A percentile compares a stretch with the other conserved stretches of the same genome.
Conservation (phyloP, 2,113 vertebrate species). For the Pycnonotus jocosus region DNA sequence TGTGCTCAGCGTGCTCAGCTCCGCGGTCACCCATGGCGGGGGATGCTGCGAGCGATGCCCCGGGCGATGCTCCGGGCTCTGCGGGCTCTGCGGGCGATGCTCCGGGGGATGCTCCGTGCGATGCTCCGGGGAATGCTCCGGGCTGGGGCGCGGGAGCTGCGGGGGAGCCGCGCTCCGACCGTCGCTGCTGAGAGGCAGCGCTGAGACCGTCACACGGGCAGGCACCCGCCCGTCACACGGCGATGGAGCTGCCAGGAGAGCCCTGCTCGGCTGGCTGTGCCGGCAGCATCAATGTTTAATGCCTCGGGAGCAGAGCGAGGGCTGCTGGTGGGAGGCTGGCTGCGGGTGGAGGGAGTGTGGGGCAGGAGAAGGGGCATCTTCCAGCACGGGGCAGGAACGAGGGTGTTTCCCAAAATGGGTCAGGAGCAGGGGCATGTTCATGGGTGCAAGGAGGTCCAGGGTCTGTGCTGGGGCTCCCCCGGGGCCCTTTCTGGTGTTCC, state of each 20-base stretch:
- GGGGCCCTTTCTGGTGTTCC: background rate
- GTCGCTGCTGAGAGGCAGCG: background rate
- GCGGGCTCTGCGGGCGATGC: background rate
- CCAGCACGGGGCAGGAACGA: background rate
- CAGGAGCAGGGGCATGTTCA: background rate
- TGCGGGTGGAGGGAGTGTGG: background rate
- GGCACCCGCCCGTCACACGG: background rate
- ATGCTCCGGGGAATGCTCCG: background rate
- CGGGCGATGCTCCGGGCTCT: too few relatives aligned
- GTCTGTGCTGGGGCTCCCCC: background rate
- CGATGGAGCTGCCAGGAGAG: slow-evolving; percentile 3
- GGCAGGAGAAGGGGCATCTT: background rate
- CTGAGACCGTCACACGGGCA: too few relatives aligned
- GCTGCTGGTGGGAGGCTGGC: background rate
- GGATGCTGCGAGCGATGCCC: background rate
- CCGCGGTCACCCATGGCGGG: rapidly evolving
- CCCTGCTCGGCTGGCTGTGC: background rate
- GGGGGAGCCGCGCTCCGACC: rapidly evolving
- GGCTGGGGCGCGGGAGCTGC: background rate
- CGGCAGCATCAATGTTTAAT: slow-evolving; percentile 51
- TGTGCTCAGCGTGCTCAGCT: rapidly evolving
- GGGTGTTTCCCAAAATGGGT: background rate
- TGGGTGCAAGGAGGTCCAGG: rapidly evolving
- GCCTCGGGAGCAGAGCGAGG: background rate
- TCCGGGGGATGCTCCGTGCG: background rate